These are phyloP conservation scores for Cyclargus thomasi DNA, from an alignment of 1,140 invertebrate species.

Conservation along the genomic window DNA sequence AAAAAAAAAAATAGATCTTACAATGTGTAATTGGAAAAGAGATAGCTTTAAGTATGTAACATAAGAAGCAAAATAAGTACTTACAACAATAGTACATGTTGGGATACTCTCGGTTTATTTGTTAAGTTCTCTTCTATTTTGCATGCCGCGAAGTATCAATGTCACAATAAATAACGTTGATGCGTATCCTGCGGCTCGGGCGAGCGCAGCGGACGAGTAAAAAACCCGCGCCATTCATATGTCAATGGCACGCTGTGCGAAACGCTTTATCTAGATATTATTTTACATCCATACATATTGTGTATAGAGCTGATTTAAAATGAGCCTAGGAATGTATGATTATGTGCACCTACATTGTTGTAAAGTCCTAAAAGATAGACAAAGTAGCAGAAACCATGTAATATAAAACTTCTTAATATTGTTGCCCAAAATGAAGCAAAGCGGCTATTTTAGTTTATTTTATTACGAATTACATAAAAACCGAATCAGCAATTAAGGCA, in stretches of 20 bases:
- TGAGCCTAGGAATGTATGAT: neutral
- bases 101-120: neutral
- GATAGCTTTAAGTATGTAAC: neutral
- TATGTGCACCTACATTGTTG: no score
- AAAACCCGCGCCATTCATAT: neutral
- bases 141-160: neutral
- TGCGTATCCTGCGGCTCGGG: neutral
- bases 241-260: neutral
- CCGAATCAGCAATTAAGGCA: neutral
- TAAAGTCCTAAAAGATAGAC: no score
- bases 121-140: neutral
- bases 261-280: slow-evolving; percentile 3
- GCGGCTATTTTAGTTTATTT: no score
- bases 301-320: neutral
- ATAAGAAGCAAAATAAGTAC: neutral
- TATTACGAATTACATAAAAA: neutral
- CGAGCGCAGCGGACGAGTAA: neutral
- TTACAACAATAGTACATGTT: neutral
- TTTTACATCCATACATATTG: neutral
- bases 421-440: no score
- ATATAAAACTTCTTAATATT: no score
- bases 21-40: no score
- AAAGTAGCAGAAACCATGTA: no score
- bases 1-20: no score
- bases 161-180: slow-evolving; percentile 3